Evolutionary conservation across 1,140 invertebrate species (phyloP).

Genomic region (Trichogramma pretiosum): DNA sequence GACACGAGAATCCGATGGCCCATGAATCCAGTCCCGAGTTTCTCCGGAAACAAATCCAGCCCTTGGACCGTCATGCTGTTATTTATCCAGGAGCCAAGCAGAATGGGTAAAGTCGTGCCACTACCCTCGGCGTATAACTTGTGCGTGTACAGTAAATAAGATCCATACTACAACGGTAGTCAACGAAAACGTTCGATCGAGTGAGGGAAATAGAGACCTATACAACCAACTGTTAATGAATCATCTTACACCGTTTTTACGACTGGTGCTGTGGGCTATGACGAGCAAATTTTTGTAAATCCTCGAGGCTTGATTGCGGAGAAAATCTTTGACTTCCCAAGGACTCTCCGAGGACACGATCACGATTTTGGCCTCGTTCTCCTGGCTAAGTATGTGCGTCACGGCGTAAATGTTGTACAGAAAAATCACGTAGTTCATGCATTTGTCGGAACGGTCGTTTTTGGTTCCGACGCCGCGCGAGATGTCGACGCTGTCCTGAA

Average conservation of each 20-base stretch:
- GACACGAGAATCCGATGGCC: slow-evolving; percentile 61
- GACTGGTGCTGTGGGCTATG: slow-evolving; percentile 42
- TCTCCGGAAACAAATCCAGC: slow-evolving; percentile 57
- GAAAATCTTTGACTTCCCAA: slow-evolving; percentile 61
- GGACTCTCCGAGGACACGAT: slow-evolving; percentile 53
- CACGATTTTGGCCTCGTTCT: slow-evolving; percentile 51
- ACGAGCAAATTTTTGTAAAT: slow-evolving; percentile 59
- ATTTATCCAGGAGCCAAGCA: slow-evolving; percentile 58
- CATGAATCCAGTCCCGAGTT: slow-evolving; percentile 57
- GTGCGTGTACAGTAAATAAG: slow-evolving; percentile 63
- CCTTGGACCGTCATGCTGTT: slow-evolving; percentile 47
- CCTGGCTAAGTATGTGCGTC: slow-evolving; percentile 48
- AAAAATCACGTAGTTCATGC: slow-evolving; percentile 57
- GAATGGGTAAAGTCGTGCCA: slow-evolving; percentile 52
- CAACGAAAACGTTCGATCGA: too few relatives aligned
- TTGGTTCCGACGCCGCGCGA: neutral
- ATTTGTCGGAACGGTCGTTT: slow-evolving; percentile 36
- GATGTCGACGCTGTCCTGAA: slow-evolving; percentile 1
- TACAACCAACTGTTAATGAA: neutral
- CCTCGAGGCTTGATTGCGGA: slow-evolving; percentile 50
- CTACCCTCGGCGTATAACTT: slow-evolving; percentile 58
- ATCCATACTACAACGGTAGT: slow-evolving; percentile 45
- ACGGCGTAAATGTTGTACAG: slow-evolving; percentile 51
- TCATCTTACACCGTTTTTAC: slow-evolving; percentile 25
- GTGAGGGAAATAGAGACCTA: neutral